Base-by-base conservation (phyloP, 2,113 vertebrate species). In the Oryzias melastigma region DNA sequence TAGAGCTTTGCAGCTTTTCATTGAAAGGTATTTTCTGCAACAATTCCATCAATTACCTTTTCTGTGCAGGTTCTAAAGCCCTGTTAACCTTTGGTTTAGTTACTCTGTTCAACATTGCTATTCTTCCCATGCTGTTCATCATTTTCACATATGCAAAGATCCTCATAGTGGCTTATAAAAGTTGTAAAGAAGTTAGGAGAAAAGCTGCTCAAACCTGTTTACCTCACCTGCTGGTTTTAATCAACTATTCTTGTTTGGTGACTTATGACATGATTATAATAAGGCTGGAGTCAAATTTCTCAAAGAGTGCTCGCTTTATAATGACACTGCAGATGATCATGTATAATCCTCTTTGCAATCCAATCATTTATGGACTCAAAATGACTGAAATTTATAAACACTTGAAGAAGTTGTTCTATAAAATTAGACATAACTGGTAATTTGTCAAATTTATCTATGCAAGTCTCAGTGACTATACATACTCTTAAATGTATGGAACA, bases 141-240 rank as follows among this genome's bases (percentile, higher is more conserved):
- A 0, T 47, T 4, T 58, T 58, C 3, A 58, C 42, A 4, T 55
- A 55, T 40, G 5, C 13, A 4, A 20, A 4, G 13, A 55, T 55
- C 19, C 52, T 55, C 20, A 15, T 13, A 42, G 15, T 55, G 15
- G 16, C 17, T 4, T 27, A 29, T 14, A 2, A 13, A 46, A 46
- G 56, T 3, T 14, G 16, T 3, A 46, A 2, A 42, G 22, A 51
- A 1, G 51, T 75, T 8, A 75, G 25, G 12, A 67, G 7, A 24
- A 77, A 71, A 41, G 68, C 74, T 24, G 49, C 54, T 6, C 14
- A 71, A 53, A 77, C 68, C 2, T 77, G 74, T 46, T 5, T 68
- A 7, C 74, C 74, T 4, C 74, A 77, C 16, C 7, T 75, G 16
- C 0, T 70, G 4, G 57, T 71, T 46, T 53, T 77, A 2, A 18